These are phyloP conservation scores for Idaea straminata DNA, from an alignment of 2,888 invertebrate genomes.

Conservation along the genomic window DNA sequence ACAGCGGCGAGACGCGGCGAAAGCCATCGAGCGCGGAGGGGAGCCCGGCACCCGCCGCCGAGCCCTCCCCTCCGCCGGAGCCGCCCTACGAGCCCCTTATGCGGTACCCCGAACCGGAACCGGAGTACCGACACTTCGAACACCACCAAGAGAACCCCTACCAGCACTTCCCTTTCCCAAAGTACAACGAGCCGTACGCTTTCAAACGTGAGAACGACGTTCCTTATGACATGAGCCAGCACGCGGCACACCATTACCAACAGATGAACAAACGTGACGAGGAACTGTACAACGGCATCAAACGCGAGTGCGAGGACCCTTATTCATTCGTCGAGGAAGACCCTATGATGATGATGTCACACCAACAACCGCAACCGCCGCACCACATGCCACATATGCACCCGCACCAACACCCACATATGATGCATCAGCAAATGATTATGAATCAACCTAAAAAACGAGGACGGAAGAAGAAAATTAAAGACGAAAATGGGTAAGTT, in stretches of 20 bases:
- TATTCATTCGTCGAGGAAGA: conserved; percentile 94
- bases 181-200: conserved; percentile 64
- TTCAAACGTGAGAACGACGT: conserved; percentile 69
- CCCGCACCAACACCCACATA: conserved; percentile 53
- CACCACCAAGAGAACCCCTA: conserved; percentile 50
- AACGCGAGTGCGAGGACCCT: conserved; percentile 86
- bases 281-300: conserved; percentile 70
- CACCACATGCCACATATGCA: conserved; percentile 61
- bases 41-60: conserved; percentile 55
- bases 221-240: conserved; percentile 73
- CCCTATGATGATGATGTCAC: conserved; percentile 79
- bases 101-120: conserved; percentile 54
- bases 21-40: conserved; percentile 62
- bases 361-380: conserved; percentile 51
- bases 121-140: conserved; percentile 52
- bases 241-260: conserved; percentile 35
- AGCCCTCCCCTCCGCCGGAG: conserved; percentile 50
- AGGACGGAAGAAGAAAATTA: conserved; percentile 92
- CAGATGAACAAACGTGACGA: conserved; percentile 56
- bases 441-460: conserved; percentile 87
- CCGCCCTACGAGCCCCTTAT: conserved; percentile 49
- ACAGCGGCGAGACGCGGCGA: conserved; percentile 79
- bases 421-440: conserved; percentile 71
- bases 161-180: conserved; percentile 70
- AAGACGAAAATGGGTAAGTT: conserved; percentile 81